A percentile compares a stretch with the other conserved stretches of the same genome.
Conservation (phyloP, 1,140 invertebrate genomes). For the Danaus plexippus region DNA sequence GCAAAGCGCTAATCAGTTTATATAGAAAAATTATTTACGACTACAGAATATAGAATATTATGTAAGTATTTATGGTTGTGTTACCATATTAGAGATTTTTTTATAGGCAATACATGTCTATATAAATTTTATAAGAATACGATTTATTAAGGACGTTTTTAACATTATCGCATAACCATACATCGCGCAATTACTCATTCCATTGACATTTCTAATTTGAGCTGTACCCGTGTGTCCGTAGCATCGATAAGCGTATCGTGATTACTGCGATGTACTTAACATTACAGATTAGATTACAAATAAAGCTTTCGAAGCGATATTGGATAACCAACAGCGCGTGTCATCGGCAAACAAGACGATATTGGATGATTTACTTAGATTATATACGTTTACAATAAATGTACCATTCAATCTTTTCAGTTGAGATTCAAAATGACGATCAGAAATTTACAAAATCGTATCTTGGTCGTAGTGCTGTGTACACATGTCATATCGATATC, state of each 20-base stretch:
- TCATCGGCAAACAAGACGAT: no score
- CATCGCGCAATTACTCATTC: conserved; percentile 29
- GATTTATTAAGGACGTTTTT: conserved; percentile 4
- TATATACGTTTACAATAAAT: no score
- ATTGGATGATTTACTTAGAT: no score
- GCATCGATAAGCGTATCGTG: conserved; percentile 21
- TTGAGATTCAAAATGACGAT: no score
- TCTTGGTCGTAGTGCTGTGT: conserved; percentile 50
- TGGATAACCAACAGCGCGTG: no score
- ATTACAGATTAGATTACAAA: conserved; percentile 26
- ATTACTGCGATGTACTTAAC: conserved; percentile 15
- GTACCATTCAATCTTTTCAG: no score
- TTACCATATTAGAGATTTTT: no score
- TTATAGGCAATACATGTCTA: no score
- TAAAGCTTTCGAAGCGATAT: background rate
- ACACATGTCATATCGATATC: conserved; percentile 50
- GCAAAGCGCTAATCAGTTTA: no score
- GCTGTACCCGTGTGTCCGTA: conserved; percentile 6
- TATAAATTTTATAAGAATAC: background rate
- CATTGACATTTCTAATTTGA: conserved; percentile 35
- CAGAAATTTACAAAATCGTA: conserved; percentile 26
- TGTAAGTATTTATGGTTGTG: no score
- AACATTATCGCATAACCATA: conserved; percentile 26
- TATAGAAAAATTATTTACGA: no score
- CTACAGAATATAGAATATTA: no score